These are phyloP conservation scores for Hoplostethus mediterraneus DNA, from an alignment of 2,797 vertebrate species.

Conservation along the genomic window DNA sequence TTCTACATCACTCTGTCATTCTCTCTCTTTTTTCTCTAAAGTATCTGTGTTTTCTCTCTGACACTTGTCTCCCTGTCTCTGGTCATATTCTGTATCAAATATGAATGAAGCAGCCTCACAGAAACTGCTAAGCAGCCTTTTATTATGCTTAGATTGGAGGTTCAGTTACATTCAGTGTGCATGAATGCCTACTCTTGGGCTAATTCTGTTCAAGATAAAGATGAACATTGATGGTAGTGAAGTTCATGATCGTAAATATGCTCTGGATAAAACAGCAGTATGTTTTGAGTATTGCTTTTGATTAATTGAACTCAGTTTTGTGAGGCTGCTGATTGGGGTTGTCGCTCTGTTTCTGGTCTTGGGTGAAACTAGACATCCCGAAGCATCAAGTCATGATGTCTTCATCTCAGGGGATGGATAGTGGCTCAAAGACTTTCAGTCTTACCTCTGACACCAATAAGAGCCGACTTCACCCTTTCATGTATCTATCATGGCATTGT, in stretches of 20 bases:
- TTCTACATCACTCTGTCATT: constrained; percentile 46
- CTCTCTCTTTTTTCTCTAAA: constrained; percentile 44
- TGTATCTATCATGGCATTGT: constrained; percentile 64
- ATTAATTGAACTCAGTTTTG: constrained; percentile 55
- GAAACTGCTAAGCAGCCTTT: constrained; percentile 49
- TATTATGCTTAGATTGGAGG: constrained; percentile 1
- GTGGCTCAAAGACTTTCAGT: constrained; percentile 45
- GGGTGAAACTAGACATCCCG: constrained; percentile 71
- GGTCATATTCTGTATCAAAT: constrained; percentile 64
- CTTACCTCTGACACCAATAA: constrained; percentile 18
- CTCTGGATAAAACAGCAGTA: not conserved
- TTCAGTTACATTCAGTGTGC: constrained; percentile 1
- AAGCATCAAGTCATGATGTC: constrained; percentile 64
- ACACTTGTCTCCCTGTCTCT: constrained; percentile 53
- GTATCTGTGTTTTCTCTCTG: constrained; percentile 59
- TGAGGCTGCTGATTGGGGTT: constrained; percentile 70
- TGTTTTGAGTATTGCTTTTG: not conserved
- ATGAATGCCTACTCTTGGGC: not conserved
- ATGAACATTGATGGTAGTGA: not conserved
- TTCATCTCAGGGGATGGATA: constrained; percentile 61
- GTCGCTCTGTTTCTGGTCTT: constrained; percentile 64
- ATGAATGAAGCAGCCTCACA: constrained; percentile 77
- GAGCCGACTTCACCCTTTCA: constrained; percentile 54
- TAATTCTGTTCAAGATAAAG: not conserved
- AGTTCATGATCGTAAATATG: constrained; percentile 11